Percentiles rank a stretch among this genome's conserved stretches.
Evolutionary conservation across 2,888 invertebrate species (phyloP).

Genomic region (Protonemura montana): DNA sequence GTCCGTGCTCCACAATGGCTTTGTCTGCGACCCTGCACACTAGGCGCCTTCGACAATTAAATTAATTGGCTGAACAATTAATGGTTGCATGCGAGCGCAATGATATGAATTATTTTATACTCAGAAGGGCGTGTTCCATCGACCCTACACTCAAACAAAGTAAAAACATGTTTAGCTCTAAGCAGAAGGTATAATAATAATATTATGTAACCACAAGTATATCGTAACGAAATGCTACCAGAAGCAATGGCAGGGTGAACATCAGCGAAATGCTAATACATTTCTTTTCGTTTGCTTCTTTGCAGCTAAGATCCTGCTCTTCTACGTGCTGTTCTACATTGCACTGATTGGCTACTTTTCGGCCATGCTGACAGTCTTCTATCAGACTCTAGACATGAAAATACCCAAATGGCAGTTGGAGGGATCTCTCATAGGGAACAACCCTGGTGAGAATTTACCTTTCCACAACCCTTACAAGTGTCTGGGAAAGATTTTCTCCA

Average conservation of each 20-base stretch:
- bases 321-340: conserved; percentile 96
- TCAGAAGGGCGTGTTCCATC: neutral
- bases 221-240: too few species aligned
- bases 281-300: too few species aligned
- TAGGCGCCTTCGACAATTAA: neutral
- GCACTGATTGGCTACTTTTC: conserved; percentile 93
- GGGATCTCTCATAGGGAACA: conserved; percentile 86
- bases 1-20: neutral
- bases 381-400: conserved; percentile 85
- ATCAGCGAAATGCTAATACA: too few species aligned
- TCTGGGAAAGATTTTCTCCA: neutral
- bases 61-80: neutral
- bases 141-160: neutral
- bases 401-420: conserved; percentile 91
- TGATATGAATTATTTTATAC: neutral
- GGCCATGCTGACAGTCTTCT: conserved; percentile 93
- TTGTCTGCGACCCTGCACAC: neutral
- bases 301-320: conserved; percentile 92
- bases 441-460: conserved; percentile 78
- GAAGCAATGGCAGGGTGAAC: too few species aligned
- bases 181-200: neutral
- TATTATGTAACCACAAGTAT: too few species aligned
- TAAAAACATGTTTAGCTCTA: neutral
- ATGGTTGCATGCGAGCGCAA: neutral
- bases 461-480: neutral